These are phyloP conservation scores for Xestia ashworthii DNA, from an alignment of 2,888 invertebrate species.

Conservation along the genomic window DNA sequence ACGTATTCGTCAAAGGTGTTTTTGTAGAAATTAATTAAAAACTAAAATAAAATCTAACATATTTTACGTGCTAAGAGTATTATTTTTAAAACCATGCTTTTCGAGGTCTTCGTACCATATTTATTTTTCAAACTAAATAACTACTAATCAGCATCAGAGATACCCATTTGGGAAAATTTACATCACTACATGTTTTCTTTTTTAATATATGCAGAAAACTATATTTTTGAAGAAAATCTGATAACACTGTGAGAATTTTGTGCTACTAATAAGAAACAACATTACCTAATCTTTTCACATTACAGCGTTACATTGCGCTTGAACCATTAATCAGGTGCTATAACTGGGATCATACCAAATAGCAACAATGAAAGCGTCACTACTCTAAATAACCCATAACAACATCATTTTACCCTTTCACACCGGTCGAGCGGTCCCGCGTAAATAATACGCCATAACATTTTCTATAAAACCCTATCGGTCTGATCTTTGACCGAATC, in stretches of 20 bases:
- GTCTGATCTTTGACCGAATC: conserved; percentile 33
- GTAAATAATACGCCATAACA: conserved; percentile 46
- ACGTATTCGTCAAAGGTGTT: conserved; percentile 45
- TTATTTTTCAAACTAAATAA: conserved; percentile 2
- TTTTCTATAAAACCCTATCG: conserved; percentile 15
- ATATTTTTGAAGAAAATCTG: not conserved
- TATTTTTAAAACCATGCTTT: conserved; percentile 64
- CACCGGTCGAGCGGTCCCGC: conserved; percentile 26
- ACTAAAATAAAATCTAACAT: conserved; percentile 58
- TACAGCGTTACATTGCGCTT: conserved; percentile 8
- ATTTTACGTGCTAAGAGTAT: conserved; percentile 75
- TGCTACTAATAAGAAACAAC: conserved; percentile 20
- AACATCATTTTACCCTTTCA: conserved; percentile 30
- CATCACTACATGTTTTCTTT: not conserved
- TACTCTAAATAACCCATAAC: conserved; percentile 15
- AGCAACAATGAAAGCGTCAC: conserved; percentile 14
- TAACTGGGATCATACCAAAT: conserved; percentile 28
- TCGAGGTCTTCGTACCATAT: conserved; percentile 66
- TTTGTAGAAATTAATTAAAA: conserved; percentile 49
- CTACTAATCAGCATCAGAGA: not conserved
- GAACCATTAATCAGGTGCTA: not conserved
- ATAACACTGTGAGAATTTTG: conserved; percentile 31
- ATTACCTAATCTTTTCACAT: not conserved
- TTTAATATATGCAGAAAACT: conserved; percentile 7
- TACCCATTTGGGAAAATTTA: not conserved